phyloP scores from a whole-genome alignment of 2,888 invertebrate species.

The Philonicus albiceps region DNA sequence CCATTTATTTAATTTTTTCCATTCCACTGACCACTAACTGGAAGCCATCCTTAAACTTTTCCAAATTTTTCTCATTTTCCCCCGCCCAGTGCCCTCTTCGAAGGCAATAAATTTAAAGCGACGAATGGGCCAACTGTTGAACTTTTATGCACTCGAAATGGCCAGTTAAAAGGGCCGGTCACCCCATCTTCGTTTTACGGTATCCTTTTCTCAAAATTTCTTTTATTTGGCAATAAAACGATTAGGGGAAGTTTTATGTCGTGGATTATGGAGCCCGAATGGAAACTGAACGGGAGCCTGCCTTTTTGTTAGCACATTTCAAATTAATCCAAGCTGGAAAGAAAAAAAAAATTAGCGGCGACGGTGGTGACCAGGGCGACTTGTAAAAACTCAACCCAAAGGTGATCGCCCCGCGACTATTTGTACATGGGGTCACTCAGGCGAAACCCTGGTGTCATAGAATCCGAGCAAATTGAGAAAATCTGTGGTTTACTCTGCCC shows the following conservation, averaged over 20 bases:
- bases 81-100: neutral
- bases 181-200: neutral
- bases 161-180: neutral
- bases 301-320: neutral
- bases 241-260: neutral
- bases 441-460: constrained; percentile 15
- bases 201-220: neutral
- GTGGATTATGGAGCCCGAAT: neutral
- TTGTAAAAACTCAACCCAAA: neutral
- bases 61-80: neutral
- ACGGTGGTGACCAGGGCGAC: neutral
- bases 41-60: neutral
- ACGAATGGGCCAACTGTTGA: constrained; percentile 21
- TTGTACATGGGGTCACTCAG: constrained; percentile 6
- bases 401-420: constrained; percentile 23
- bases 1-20: neutral
- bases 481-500: constrained; percentile 15
- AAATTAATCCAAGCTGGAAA: neutral
- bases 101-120: neutral
- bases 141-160: neutral
- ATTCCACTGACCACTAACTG: neutral
- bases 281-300: neutral
- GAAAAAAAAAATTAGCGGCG: neutral
- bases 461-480: neutral
- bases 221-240: neutral